Conservation (phyloP, 2,113 vertebrate species). For the Drymodes brunneopygia region DNA sequence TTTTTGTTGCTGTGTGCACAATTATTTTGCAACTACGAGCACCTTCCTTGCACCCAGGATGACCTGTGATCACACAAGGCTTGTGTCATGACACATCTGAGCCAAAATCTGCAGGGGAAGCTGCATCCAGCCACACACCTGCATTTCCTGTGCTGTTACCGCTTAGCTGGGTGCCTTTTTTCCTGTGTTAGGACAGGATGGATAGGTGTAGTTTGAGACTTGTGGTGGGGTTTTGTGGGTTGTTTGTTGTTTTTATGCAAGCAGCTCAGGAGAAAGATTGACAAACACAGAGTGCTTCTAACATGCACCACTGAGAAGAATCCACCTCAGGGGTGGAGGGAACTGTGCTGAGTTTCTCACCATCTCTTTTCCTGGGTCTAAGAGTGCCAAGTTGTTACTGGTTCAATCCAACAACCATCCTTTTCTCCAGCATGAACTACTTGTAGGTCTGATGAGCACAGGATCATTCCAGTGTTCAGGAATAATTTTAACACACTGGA, state of each 20-base stretch:
- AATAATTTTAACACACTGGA: neutral
- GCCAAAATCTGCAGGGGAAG: neutral
- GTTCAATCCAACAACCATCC: neutral
- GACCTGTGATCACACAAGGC: neutral
- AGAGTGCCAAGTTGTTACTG: neutral
- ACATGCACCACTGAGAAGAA: neutral
- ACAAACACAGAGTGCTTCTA: neutral
- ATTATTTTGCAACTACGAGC: fast-evolving
- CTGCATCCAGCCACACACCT: neutral
- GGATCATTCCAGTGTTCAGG: neutral
- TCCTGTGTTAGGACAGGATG: neutral
- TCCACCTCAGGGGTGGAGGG: neutral
- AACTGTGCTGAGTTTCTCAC: neutral
- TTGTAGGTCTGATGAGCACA: neutral
- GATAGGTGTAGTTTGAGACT: neutral
- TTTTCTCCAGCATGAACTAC: neutral
- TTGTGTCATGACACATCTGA: fast-evolving
- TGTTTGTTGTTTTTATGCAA: neutral
- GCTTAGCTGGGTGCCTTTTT: neutral
- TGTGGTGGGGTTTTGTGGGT: neutral
- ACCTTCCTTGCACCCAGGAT: neutral
- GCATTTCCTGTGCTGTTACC: neutral
- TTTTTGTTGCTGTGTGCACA: neutral
- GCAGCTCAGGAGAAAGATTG: neutral
- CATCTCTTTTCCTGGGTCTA: fast-evolving